phyloP scores from a whole-genome alignment of 2,888 invertebrate genomes.

The Melanargia galathea region DNA sequence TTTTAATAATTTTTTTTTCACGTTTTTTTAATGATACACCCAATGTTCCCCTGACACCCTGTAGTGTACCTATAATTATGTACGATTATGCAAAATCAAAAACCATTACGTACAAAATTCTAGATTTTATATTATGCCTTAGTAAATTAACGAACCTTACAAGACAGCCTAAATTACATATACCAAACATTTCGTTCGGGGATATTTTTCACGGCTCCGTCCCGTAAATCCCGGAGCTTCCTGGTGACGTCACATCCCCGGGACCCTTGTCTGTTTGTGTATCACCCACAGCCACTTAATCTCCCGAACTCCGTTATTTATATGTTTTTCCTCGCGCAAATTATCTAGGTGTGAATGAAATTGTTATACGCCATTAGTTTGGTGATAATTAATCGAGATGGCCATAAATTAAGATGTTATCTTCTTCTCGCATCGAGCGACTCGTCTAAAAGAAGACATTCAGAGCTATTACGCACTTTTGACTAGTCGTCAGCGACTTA shows the following conservation, averaged over 20 bases:
- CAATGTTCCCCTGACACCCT: no score
- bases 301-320: slow-evolving; percentile 61
- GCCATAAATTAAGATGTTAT: slow-evolving; percentile 23
- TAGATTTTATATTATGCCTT: no score
- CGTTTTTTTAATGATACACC: no score
- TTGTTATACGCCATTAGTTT: slow-evolving; percentile 42
- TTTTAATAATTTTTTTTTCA: no score
- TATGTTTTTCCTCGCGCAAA: slow-evolving; percentile 62
- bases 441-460: background rate
- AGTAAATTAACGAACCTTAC: no score
- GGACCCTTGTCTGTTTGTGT: slow-evolving; percentile 30
- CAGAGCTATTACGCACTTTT: background rate
- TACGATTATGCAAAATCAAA: no score
- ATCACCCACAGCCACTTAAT: slow-evolving; percentile 34
- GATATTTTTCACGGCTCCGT: slow-evolving; percentile 28
- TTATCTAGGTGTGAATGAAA: slow-evolving; percentile 46
- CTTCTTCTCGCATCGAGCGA: background rate
- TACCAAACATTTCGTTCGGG: slow-evolving; percentile 1
- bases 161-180: no score
- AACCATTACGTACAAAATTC: no score
- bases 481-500: no score
- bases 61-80: no score
- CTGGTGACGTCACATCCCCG: slow-evolving; percentile 17
- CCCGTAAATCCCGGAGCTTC: slow-evolving; percentile 42
- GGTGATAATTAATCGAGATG: slow-evolving; percentile 34